Evolutionary conservation across 2,888 invertebrate species (phyloP).

Genomic region (Liopterus haemorrhoidalis): DNA sequence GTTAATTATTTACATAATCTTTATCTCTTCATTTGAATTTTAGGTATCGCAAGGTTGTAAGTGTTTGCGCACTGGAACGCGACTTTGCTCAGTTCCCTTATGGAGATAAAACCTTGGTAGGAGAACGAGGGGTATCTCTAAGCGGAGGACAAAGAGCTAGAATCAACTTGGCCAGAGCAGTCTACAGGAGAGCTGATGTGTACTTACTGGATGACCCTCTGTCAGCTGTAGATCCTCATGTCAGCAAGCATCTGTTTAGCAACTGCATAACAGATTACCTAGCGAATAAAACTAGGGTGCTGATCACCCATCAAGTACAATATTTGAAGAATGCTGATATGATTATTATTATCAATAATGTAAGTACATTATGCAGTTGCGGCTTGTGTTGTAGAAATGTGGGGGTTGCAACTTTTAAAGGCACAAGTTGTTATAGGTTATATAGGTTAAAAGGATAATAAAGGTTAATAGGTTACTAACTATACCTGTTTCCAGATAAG

Average conservation of each 20-base stretch:
- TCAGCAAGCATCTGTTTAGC: slow-evolving; percentile 69
- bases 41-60: slow-evolving; percentile 49
- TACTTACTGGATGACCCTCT: slow-evolving; percentile 76
- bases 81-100: slow-evolving; percentile 66
- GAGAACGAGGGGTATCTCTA: slow-evolving; percentile 69
- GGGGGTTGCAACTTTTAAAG: too few relatives aligned
- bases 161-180: slow-evolving; percentile 68
- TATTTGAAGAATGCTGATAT: slow-evolving; percentile 61
- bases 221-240: slow-evolving; percentile 71
- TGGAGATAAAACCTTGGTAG: slow-evolving; percentile 69
- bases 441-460: too few relatives aligned
- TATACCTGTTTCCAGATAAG: too few relatives aligned
- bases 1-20: too few relatives aligned
- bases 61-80: slow-evolving; percentile 57
- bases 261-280: slow-evolving; percentile 58
- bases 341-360: slow-evolving; percentile 61
- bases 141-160: slow-evolving; percentile 79
- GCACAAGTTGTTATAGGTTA: too few relatives aligned
- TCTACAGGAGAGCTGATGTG: slow-evolving; percentile 70
- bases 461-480: too few relatives aligned
- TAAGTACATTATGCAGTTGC: slow-evolving; percentile 42
- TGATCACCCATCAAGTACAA: slow-evolving; percentile 82
- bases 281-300: slow-evolving; percentile 60
- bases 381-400: too few relatives aligned
- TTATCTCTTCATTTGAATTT: too few relatives aligned